These are phyloP conservation scores for Hypselothyrea guttata DNA, from an alignment of 2,888 invertebrate species.

Conservation along the genomic window DNA sequence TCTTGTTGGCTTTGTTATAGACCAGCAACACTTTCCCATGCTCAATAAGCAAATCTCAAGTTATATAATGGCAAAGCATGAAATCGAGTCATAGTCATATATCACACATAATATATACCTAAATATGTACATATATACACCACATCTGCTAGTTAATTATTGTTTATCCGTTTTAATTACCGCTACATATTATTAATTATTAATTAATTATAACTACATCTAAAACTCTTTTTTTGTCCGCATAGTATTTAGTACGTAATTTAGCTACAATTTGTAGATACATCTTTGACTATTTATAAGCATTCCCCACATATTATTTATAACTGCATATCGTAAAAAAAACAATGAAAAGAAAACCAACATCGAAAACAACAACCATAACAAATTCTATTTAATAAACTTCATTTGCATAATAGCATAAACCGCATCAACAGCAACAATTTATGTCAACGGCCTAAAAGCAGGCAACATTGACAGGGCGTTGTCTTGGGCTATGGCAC, in stretches of 20 bases:
- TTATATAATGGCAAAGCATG: conserved; percentile 56
- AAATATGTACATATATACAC: conserved; percentile 13
- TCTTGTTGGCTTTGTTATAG: conserved; percentile 31
- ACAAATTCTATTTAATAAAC: conserved; percentile 59
- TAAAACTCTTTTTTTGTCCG: conserved; percentile 3
- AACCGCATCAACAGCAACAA: not conserved
- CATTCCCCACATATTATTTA: conserved; percentile 48
- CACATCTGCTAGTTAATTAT: conserved; percentile 34
- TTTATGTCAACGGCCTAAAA: conserved; percentile 52
- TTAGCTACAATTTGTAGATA: conserved; percentile 10
- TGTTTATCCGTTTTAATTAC: conserved; percentile 12
- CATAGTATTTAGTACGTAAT: conserved; percentile 19
- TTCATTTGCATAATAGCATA: conserved; percentile 22
- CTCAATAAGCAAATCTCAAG: conserved; percentile 26
- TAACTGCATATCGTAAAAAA: conserved; percentile 27
- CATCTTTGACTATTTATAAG: conserved; percentile 66
- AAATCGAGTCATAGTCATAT: conserved; percentile 70
- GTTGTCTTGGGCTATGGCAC: conserved; percentile 14
- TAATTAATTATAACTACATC: conserved; percentile 8
- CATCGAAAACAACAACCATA: no score
- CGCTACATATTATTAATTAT: conserved; percentile 8
- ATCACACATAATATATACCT: conserved; percentile 10
- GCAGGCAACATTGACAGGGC: conserved; percentile 46
- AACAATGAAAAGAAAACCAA: no score
- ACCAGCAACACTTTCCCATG: conserved; percentile 32